Base-by-base conservation (phyloP, 2,888 invertebrate species). In the Eupithecia dodoneata region DNA sequence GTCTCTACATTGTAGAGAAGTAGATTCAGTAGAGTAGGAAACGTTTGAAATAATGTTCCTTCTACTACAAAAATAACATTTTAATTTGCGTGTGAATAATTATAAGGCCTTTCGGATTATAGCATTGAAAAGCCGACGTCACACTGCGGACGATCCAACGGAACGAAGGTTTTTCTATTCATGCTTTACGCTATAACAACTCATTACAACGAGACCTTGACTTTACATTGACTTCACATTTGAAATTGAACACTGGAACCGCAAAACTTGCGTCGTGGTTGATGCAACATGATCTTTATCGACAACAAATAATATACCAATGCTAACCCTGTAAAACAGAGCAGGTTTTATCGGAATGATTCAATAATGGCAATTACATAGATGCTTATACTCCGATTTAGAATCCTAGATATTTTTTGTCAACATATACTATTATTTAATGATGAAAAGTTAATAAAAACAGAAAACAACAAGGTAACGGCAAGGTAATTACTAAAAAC, bases 191-290 rank as follows among this genome's bases (percentile, higher is more conserved):
- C 83, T 87, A 85, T 87, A 87, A 86, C 85, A 85, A 81, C 84
- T 87, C 86, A 89, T 87, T 89, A 87, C 78, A 85, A 84, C 83
- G 81, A 82, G 85, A 86, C 91, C 91, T 92, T 91, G 91, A 86
- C 85, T 86, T 85, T 84, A 81, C 84, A 83, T 92, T 91, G 91
- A 86, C 85, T 86, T 85, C 84, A 81, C 84, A 83, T 87, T 89
- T 87, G 90, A 89, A 89, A 91, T 89, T 86, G 84, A 86, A 91
- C 84, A 88, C 88, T 85, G 81, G 82, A 83, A 87, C 88, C 88
- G 87, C 90, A 90, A 88, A 87, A 87, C 79, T 78, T 79, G 79
- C 76, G 78, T 80, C 71, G 80, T 66, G 81, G 82, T 81, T 79
- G 77, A 74, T 81, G 81, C 79, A 81, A 83, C 76, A 67, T 76